Base-by-base conservation (phyloP, 2,888 invertebrate species). In the Platerodrilus igneus region DNA sequence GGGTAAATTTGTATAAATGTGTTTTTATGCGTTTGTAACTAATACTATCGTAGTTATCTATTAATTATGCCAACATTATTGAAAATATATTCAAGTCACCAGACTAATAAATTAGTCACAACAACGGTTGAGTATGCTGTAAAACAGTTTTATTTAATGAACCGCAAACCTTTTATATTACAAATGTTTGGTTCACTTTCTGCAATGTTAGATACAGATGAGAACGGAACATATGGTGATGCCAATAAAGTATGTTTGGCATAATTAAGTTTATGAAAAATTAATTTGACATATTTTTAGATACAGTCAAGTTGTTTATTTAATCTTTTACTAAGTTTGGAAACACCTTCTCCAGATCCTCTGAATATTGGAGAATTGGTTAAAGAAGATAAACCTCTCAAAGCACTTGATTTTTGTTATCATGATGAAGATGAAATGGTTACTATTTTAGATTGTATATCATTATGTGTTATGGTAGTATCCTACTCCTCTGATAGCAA, bases 121-220 rank as follows among this genome's bases (percentile, higher is more conserved):
- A 86, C 92, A 0, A 94, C 96, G 0, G 90, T 99, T 36, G 96
- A 99, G 64, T 99, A 96, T 64, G 92, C 95, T 0, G 96, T 96
- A 8, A 94, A 96, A 61, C 97, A 99, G 64, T 97, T 99, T 69
- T 99, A 97, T 68, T 76, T 97, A 41, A 79, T 99, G 66, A 99
- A 99, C 63, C 78, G 99, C 32, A 97, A 97, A 62, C 97, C 97
- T 1, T 99, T 99, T 60, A 91, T 99, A 54, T 73, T 99, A 33
- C 96, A 97, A 77, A 94, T 97, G 94, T 97, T 99, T 71, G 99
- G 99, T 2, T 94, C 95, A 2, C 90, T 96, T 0, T 96, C 97
- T 0, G 91, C 94, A 2, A 90, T 96, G 62, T 72, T 99, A 54
- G 96, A 97, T 62, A 91, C 90, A 0, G 90, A 90, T 56, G 88